A percentile compares a stretch with the other conserved stretches of the same genome.
These are phyloP conservation scores for Anolis sagrei DNA, from an alignment of 2,113 vertebrate species.

Conservation along the genomic window DNA sequence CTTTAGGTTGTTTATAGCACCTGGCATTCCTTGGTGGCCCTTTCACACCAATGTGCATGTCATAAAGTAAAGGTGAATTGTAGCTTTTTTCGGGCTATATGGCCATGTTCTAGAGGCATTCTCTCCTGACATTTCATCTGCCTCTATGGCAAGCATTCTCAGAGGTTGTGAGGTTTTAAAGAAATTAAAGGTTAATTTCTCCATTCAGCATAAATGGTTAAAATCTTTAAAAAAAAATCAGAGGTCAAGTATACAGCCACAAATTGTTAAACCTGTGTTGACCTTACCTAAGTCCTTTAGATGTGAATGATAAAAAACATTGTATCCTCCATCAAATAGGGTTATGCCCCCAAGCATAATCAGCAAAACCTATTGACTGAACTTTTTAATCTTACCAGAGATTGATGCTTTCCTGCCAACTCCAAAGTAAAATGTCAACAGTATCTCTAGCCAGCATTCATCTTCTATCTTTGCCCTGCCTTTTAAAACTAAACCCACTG, in stretches of 20 bases:
- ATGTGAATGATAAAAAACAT: background rate
- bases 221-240: background rate
- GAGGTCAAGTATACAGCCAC: background rate
- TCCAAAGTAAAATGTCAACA: conserved; percentile 38
- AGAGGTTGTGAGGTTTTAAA: too few species aligned
- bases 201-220: background rate
- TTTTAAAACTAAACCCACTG: conserved; percentile 52
- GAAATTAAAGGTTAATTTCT: background rate
- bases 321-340: background rate
- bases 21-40: too few species aligned
- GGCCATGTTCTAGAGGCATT: too few species aligned
- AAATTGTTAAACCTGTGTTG: background rate
- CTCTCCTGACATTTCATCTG: too few species aligned
- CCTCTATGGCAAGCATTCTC: too few species aligned
- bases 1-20: too few species aligned
- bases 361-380: background rate
- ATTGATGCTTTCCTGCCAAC: background rate
- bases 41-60: background rate
- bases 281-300: background rate
- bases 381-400: conserved; percentile 11
- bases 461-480: conserved; percentile 34
- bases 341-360: conserved; percentile 3
- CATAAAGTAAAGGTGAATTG: background rate
- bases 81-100: too few species aligned
- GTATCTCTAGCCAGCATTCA: conserved; percentile 18